Evolutionary conservation across 1,140 invertebrate genomes (phyloP).

Genomic region (Procambarus clarkii): DNA sequence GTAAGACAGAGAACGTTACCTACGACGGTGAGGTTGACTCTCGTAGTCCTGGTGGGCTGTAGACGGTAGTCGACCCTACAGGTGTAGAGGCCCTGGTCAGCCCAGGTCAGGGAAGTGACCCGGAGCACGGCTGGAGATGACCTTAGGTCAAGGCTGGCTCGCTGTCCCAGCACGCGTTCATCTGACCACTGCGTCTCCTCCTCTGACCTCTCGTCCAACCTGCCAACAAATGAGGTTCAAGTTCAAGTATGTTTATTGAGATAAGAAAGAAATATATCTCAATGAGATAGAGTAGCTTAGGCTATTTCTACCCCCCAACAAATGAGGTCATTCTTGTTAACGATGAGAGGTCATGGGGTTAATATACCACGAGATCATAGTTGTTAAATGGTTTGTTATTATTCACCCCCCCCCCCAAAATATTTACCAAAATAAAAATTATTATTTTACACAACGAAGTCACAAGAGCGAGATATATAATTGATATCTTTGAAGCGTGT

Average conservation of each 20-base stretch:
- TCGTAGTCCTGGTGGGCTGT: constrained; percentile 23
- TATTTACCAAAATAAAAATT: too few species aligned
- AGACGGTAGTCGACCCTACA: constrained; percentile 32
- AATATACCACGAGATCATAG: not conserved
- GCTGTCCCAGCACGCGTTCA: constrained; percentile 3
- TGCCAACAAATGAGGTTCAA: not conserved
- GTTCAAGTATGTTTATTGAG: too few species aligned
- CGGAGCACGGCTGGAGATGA: constrained; percentile 74
- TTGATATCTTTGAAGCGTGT: too few species aligned
- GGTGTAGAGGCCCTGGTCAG: constrained; percentile 36
- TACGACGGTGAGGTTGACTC: constrained; percentile 18
- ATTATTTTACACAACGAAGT: too few species aligned
- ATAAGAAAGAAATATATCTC: too few species aligned
- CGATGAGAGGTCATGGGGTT: too few species aligned
- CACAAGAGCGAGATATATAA: too few species aligned
- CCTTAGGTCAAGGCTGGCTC: not conserved
- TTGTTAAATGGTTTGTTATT: not conserved
- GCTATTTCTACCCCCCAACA: too few species aligned
- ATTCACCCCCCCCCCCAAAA: too few species aligned
- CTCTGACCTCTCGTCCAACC: constrained; percentile 36
- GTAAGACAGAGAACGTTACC: not conserved
- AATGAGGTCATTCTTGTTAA: too few species aligned
- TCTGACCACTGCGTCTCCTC: constrained; percentile 11
- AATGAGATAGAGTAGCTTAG: too few species aligned
- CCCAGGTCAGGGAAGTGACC: not conserved